Evolutionary conservation across 2,113 vertebrate species (phyloP), one percentile per base, ranked within the genome.

Genomic region (Petroica traversi): DNA sequence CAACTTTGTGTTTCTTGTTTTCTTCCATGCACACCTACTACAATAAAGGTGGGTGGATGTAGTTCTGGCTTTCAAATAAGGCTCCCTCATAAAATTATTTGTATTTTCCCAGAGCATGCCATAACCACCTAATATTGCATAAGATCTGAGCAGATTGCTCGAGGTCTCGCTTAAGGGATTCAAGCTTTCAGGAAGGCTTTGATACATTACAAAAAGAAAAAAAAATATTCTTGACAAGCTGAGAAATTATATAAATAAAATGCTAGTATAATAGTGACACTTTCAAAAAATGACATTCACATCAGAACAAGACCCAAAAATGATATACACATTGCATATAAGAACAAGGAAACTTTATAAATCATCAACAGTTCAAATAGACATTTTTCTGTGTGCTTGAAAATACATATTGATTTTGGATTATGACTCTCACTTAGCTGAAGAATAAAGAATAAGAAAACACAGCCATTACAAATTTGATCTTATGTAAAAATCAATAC

Each of bases 371-470:
- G 41, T 66, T 82, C 38, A 73, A 49, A 61, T 2, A 81, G 66
- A 58, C 0, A 0, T 31, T 88, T 94, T 93, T 88, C 28, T 41
- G 5, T 58, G 49, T 62, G 49, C 41, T 93, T 49, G 54, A 90
- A 89, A 93, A 93, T 92, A 64, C 23, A 45, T 68, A 92, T 95
- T 68, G 90, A 95, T 93, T 94, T 93, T 93, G 88, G 74, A 95
- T 92, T 96, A 92, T 88, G 78, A 85, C 69, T 85, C 29, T 49
- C 58, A 94, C 63, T 94, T 95, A 95, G 67, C 28, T 85, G 62
- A 85, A 90, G 20, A 45, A 88, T 92, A 64, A 95, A 64, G 36
- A 90, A 61, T 55, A 91, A 87, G 85, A 84, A 24, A 16, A 0
- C 62, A 85, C 18, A 88, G 41, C 74, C 38, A 51, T 76, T 93